Conservation (phyloP, 2,888 invertebrate genomes). For the Agonopterix subpropinquella region DNA sequence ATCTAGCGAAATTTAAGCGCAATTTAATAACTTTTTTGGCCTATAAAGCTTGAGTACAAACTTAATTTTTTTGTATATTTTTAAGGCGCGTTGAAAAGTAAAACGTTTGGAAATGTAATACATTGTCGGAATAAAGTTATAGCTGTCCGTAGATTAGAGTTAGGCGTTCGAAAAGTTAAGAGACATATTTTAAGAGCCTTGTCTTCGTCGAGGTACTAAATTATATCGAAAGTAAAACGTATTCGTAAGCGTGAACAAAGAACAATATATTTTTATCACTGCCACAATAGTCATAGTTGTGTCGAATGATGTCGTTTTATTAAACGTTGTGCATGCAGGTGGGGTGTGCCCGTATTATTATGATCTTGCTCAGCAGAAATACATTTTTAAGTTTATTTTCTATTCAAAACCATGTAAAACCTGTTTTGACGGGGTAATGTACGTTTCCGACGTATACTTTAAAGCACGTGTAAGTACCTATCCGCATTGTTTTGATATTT, state of each 20-base stretch:
- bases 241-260: slow-evolving; percentile 36
- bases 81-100: slow-evolving; percentile 10
- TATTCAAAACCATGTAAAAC: slow-evolving; percentile 21
- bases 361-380: slow-evolving; percentile 30
- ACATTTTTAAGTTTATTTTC: slow-evolving; percentile 7
- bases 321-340: slow-evolving; percentile 22
- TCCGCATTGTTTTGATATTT: slow-evolving; percentile 11
- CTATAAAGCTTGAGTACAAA: slow-evolving; percentile 55
- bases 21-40: slow-evolving; percentile 24
- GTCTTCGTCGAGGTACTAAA: slow-evolving; percentile 33
- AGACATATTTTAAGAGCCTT: slow-evolving; percentile 58
- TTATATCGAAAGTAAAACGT: slow-evolving; percentile 42
- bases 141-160: slow-evolving; percentile 31
- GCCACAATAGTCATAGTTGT: slow-evolving; percentile 52
- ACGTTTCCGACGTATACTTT: background rate
- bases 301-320: slow-evolving; percentile 18
- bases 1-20: too few relatives aligned
- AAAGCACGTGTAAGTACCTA: slow-evolving; percentile 9
- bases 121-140: slow-evolving; percentile 23
- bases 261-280: slow-evolving; percentile 67
- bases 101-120: slow-evolving; percentile 13
- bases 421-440: slow-evolving; percentile 6
- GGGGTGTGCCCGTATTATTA: slow-evolving; percentile 13
- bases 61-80: slow-evolving; percentile 25
- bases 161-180: slow-evolving; percentile 39